Evolutionary conservation across 2,113 vertebrate species (phyloP), one percentile per base, ranked within the genome.

Genomic region (Pantherophis guttatus): DNA sequence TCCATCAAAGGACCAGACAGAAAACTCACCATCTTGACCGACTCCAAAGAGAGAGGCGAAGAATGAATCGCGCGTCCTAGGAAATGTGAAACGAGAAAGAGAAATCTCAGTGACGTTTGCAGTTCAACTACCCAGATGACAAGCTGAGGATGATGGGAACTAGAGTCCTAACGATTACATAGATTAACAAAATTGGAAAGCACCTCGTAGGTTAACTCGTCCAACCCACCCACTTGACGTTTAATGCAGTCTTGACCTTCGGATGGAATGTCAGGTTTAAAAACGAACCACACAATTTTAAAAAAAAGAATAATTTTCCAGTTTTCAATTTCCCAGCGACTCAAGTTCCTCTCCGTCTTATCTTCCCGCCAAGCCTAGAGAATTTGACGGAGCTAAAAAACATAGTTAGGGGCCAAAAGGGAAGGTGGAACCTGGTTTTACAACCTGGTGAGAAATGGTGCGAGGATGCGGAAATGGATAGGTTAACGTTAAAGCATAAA

Each of bases 1-100:
- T 33, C 8, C 26, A 7, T 44, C 3, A 24, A 55, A 58, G 12
- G 39, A 53, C 39, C 39, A 39, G 39, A 39, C 39, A 39, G 39
- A 39, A 39, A 81, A 86, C 92, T 93, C 50, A 91, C 89, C 92
- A 93, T 93, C 0, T 44, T 87, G 48, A 29, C 48, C n/a, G 29
- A 26, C 48, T 21, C 48, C 29, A 1, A 52, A 58, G 3, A 15
- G 39, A 26, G 44, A 52, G 48, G 33, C 6, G 13, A 91, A 57
- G 75, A 39, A 17, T 2, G 6, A 65, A 55, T 90, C 52, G 39
- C 15, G 13, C 59, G 48, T 65, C 89, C 92, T 89, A 85, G 19
- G 23, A 65, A 13, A 55, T 17, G 53, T 12, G 65, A 90, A 86
- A 44, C 8, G n/a, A 19, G 23, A 55, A 19, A 33, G 33, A 33